Percentiles rank a stretch among this genome's conserved stretches.
Conservation (phyloP, 2,888 invertebrate species). For the Tetramorium bicarinatum region DNA sequence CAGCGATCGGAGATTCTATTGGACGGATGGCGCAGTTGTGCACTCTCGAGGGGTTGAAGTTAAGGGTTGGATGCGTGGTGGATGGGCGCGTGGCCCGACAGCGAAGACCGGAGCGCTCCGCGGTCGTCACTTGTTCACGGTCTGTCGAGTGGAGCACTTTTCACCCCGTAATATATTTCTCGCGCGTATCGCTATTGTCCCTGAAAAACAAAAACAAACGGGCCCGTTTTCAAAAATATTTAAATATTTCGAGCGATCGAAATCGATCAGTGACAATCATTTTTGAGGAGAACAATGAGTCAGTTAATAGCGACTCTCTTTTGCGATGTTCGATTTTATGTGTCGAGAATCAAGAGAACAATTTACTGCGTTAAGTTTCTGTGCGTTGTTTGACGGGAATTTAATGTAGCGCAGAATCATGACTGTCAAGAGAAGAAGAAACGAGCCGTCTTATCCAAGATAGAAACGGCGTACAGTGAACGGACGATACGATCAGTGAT, state of each 20-base stretch:
- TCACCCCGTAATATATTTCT: slow-evolving; percentile 2
- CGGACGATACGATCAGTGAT: slow-evolving; percentile 16
- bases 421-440: background rate
- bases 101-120: slow-evolving; percentile 63
- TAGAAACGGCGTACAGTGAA: background rate
- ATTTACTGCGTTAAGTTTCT: background rate
- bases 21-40: slow-evolving; percentile 25
- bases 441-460: slow-evolving; percentile 7
- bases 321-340: slow-evolving; percentile 18
- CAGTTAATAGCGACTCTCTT: background rate
- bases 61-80: slow-evolving; percentile 77
- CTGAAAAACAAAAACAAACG: background rate
- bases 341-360: background rate
- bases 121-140: slow-evolving; percentile 76
- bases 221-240: background rate
- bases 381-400: background rate
- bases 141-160: slow-evolving; percentile 73
- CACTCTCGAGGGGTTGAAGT: slow-evolving; percentile 61
- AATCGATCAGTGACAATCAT: background rate
- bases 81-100: slow-evolving; percentile 72
- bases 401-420: slow-evolving; percentile 1
- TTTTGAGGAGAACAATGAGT: background rate
- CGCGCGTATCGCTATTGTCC: background rate
- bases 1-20: slow-evolving; percentile 53
- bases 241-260: background rate